These are phyloP conservation scores for Orius insidiosus DNA, from an alignment of 1,140 invertebrate genomes.

Conservation along the genomic window DNA sequence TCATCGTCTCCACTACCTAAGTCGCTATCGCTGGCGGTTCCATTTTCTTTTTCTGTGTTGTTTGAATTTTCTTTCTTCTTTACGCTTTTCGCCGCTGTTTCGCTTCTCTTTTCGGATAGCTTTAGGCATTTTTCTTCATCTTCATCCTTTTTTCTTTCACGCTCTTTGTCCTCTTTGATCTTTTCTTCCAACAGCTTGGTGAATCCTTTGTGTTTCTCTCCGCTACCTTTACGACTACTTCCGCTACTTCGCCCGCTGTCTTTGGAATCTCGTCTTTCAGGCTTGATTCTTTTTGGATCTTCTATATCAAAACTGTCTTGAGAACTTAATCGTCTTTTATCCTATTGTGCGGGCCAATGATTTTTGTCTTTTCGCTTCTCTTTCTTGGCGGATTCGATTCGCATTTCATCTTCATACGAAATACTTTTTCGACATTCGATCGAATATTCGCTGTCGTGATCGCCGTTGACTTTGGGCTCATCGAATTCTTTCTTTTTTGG, in stretches of 20 bases:
- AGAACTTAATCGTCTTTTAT: conserved; percentile 55
- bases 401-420: conserved; percentile 20
- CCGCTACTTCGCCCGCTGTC: conserved; percentile 29
- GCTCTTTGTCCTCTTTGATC: conserved; percentile 35
- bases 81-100: conserved; percentile 19
- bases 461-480: conserved; percentile 16
- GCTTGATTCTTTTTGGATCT: conserved; percentile 56
- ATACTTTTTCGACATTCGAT: conserved; percentile 11
- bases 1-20: conserved; percentile 50
- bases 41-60: conserved; percentile 20
- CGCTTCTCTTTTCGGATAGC: conserved; percentile 17
- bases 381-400: conserved; percentile 25
- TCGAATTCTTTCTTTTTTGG: background rate
- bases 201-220: conserved; percentile 28
- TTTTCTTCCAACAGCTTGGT: conserved; percentile 34
- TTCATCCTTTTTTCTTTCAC: conserved; percentile 17
- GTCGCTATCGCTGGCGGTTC: conserved; percentile 21
- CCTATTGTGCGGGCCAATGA: conserved; percentile 38
- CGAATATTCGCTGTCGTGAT: conserved; percentile 14
- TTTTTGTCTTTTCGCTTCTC: conserved; percentile 24
- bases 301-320: conserved; percentile 48
- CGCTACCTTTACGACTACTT: conserved; percentile 20
- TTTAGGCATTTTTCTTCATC: conserved; percentile 17
- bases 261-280: conserved; percentile 51
- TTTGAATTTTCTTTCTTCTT: conserved; percentile 21